A percentile compares a stretch with the other conserved stretches of the same genome.
Evolutionary conservation across 2,888 invertebrate genomes (phyloP).

Genomic region (Zhuqinia jingwanae): DNA sequence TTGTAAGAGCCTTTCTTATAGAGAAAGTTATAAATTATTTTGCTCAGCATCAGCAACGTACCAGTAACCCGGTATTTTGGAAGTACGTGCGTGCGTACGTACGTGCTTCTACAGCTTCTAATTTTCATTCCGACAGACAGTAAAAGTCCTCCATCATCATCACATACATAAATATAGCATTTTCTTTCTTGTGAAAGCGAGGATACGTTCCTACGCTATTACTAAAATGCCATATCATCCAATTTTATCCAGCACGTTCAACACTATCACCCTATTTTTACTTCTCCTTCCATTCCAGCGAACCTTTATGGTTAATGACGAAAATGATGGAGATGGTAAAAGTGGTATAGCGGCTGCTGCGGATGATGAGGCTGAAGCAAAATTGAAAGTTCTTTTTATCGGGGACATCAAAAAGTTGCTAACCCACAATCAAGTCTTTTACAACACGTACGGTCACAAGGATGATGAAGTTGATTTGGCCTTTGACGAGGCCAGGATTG

Average conservation of each 20-base stretch:
- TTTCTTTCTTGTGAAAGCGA: no score
- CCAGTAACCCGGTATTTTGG: no score
- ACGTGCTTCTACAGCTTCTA: no score
- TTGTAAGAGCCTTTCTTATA: no score
- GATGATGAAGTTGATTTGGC: conserved; percentile 40
- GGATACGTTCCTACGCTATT: neutral
- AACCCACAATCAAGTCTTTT: conserved; percentile 54
- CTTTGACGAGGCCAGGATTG: conserved; percentile 48
- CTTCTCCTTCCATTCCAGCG: neutral
- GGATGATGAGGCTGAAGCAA: conserved; percentile 16
- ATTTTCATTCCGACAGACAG: no score
- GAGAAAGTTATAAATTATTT: no score
- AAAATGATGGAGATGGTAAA: neutral
- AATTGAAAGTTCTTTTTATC: conserved; percentile 26
- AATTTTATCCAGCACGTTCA: neutral
- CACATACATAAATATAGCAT: no score
- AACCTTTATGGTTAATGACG: neutral
- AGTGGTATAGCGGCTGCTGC: neutral
- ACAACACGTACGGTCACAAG: conserved; percentile 44
- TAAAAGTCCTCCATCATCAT: no score
- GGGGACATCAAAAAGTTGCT: conserved; percentile 42
- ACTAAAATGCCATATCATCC: neutral
- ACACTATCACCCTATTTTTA: neutral
- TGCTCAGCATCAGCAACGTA: no score
- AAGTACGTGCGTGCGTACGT: no score